Evolutionary conservation across 2,113 vertebrate genomes (phyloP).

Genomic region (Gasterosteus nipponicus): DNA sequence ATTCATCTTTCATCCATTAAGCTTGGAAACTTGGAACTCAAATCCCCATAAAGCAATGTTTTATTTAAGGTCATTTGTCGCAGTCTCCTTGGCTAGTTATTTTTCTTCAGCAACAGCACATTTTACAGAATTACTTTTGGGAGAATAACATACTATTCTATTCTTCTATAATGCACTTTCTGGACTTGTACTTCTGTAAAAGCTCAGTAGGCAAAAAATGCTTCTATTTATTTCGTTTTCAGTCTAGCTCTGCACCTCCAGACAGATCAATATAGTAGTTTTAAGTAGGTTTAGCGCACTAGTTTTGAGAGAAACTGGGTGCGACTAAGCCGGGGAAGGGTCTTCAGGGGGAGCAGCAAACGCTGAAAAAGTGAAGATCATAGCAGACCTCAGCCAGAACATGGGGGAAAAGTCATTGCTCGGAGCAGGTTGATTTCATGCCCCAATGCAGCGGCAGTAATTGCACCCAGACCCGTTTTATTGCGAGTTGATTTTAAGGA

Average conservation of each 20-base stretch:
- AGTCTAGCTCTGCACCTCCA: slow-evolving; percentile 76
- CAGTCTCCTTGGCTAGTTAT: slow-evolving; percentile 61
- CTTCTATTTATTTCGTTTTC: slow-evolving; percentile 74
- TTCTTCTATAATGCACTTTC: slow-evolving; percentile 68
- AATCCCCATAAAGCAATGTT: slow-evolving; percentile 70
- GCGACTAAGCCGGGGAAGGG: slow-evolving; percentile 76
- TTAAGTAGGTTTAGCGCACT: slow-evolving; percentile 73
- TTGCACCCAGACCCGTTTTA: slow-evolving; percentile 97
- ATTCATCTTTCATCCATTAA: slow-evolving; percentile 73
- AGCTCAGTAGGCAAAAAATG: slow-evolving; percentile 73
- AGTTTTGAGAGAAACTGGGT: slow-evolving; percentile 75
- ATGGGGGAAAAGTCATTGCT: slow-evolving; percentile 79
- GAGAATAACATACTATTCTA: slow-evolving; percentile 65
- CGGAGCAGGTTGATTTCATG: slow-evolving; percentile 94
- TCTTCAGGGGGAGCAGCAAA: slow-evolving; percentile 59
- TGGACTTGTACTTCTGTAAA: slow-evolving; percentile 74
- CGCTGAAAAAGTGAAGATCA: slow-evolving; percentile 66
- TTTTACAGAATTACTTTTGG: slow-evolving; percentile 65
- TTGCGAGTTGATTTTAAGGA: slow-evolving; percentile 97
- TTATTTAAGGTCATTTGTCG: slow-evolving; percentile 75
- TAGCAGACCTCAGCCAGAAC: slow-evolving; percentile 91
- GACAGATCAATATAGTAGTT: slow-evolving; percentile 77
- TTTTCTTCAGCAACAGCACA: slow-evolving; percentile 69
- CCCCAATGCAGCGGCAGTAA: slow-evolving; percentile 92
- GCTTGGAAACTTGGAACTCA: slow-evolving; percentile 71